phyloP scores from a whole-genome alignment of 2,888 invertebrate genomes.

The Chironomus tentans region DNA sequence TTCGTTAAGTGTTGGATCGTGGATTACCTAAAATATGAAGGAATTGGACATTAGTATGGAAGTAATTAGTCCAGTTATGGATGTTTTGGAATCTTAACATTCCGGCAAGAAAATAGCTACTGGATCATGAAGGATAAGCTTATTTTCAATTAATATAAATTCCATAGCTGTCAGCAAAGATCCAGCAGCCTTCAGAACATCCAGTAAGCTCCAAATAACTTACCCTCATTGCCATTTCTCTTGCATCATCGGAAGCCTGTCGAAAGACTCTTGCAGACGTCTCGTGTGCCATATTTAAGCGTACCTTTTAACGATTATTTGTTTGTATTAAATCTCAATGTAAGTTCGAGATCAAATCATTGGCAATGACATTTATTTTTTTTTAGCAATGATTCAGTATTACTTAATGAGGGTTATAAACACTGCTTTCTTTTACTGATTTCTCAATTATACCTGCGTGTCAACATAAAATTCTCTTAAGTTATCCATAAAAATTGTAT shows the following conservation, averaged over 20 bases:
- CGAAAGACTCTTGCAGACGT: conserved; percentile 29
- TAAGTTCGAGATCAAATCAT: neutral
- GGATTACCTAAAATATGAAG: conserved; percentile 25
- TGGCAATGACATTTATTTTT: neutral
- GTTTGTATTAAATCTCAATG: neutral
- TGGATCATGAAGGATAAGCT: too few relatives aligned
- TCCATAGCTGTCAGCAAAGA: too few relatives aligned
- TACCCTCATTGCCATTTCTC: conserved; percentile 28
- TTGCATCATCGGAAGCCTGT: conserved; percentile 30
- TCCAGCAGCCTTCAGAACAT: too few relatives aligned
- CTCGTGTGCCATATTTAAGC: conserved; percentile 31
- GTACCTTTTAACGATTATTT: conserved; percentile 28
- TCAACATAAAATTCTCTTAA: neutral
- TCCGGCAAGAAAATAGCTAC: too few relatives aligned
- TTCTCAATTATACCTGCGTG: neutral
- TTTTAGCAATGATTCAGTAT: neutral
- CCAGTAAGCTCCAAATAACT: conserved; percentile 13
- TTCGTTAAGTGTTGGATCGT: conserved; percentile 29
- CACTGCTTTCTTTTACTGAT: neutral
- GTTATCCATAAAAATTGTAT: neutral
- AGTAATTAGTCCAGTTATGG: neutral
- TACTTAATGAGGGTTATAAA: neutral
- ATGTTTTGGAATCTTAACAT: too few relatives aligned
- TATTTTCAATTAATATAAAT: too few relatives aligned
- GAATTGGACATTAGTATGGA: neutral